Conservation (phyloP, 2,113 vertebrate genomes). For the Entelurus aequoreus region DNA sequence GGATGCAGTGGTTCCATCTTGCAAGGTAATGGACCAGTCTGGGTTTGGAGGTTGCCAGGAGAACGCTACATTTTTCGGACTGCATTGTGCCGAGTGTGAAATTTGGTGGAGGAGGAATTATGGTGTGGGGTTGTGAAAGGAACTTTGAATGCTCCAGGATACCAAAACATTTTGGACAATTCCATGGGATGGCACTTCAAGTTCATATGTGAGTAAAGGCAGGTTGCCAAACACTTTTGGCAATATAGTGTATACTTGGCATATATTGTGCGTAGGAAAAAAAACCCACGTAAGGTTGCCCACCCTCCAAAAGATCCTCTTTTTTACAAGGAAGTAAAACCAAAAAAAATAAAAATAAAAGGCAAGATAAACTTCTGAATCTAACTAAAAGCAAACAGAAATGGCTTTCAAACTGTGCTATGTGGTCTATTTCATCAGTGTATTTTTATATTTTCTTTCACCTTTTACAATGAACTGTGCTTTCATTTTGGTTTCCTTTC, state of each 20-base stretch:
- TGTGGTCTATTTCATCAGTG: slow-evolving; percentile 62
- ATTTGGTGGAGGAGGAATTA: too few relatives aligned
- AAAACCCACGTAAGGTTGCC: slow-evolving; percentile 43
- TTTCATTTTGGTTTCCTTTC: slow-evolving; percentile 63
- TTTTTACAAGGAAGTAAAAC: slow-evolving; percentile 63
- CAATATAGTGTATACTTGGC: slow-evolving; percentile 26
- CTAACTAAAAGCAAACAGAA: slow-evolving; percentile 61
- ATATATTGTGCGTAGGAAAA: slow-evolving; percentile 48
- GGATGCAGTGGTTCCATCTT: too few relatives aligned
- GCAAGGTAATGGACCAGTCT: too few relatives aligned
- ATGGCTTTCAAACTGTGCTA: slow-evolving; percentile 69
- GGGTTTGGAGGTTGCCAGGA: too few relatives aligned
- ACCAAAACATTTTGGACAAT: too few relatives aligned
- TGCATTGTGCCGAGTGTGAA: too few relatives aligned
- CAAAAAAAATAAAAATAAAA: slow-evolving; percentile 47
- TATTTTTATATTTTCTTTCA: slow-evolving; percentile 54
- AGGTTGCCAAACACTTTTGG: too few relatives aligned
- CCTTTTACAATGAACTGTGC: slow-evolving; percentile 63
- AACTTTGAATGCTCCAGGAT: too few relatives aligned
- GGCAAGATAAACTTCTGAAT: slow-evolving; percentile 62
- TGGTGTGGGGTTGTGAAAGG: too few relatives aligned
- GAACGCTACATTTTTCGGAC: too few relatives aligned
- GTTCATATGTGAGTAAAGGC: too few relatives aligned
- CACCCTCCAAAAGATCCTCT: slow-evolving; percentile 15
- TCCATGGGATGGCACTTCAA: too few relatives aligned